A percentile compares a stretch with the other conserved stretches of the same genome.
These are phyloP conservation scores for Pristiophorus japonicus DNA, from an alignment of 2,113 vertebrate genomes.

Conservation along the genomic window DNA sequence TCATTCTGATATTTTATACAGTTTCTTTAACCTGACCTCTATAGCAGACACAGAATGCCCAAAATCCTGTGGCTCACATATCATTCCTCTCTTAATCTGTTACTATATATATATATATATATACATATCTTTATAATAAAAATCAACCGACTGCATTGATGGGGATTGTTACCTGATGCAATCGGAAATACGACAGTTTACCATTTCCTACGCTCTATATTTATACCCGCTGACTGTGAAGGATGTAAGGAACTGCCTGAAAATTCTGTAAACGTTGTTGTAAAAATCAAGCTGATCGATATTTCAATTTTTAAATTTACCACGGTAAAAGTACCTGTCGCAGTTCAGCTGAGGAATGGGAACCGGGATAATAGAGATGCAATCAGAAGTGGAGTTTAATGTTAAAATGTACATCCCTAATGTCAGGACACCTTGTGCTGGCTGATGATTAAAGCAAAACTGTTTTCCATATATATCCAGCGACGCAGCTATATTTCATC, in stretches of 20 bases:
- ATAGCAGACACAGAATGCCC: neutral
- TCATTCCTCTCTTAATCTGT: neutral
- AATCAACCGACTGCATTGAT: neutral
- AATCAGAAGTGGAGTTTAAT: conserved; percentile 53
- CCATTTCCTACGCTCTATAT: neutral
- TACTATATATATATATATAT: neutral
- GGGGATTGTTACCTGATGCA: neutral
- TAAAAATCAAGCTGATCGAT: neutral
- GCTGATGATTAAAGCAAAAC: conserved; percentile 68
- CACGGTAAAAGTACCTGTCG: conserved; percentile 41
- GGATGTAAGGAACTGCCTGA: neutral
- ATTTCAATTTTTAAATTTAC: neutral
- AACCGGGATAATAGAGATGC: conserved; percentile 54
- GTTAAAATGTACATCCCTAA: conserved; percentile 55
- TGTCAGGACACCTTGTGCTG: conserved; percentile 61
- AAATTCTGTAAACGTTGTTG: conserved; percentile 4
- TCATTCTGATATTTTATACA: neutral
- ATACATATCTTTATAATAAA: neutral
- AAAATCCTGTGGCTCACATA: neutral
- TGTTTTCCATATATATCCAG: conserved; percentile 66
- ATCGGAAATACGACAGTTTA: neutral
- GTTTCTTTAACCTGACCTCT: too few species aligned
- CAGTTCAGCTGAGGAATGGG: conserved; percentile 55
- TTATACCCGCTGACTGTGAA: neutral
- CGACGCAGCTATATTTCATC: conserved; percentile 57